These are phyloP conservation scores for Syncerus caffer DNA, from an alignment of 2,797 vertebrate species.

Conservation along the genomic window DNA sequence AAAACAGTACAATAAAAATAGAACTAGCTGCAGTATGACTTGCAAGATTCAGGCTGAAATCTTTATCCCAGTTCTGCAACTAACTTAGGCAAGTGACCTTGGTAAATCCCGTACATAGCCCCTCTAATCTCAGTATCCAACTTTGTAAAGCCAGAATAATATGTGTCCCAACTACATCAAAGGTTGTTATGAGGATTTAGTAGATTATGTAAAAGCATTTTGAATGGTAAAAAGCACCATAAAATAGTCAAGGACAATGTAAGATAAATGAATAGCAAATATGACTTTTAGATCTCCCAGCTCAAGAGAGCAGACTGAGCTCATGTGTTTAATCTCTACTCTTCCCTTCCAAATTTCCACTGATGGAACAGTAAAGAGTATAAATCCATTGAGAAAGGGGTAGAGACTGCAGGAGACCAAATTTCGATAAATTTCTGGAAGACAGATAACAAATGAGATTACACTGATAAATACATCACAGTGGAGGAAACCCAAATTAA, in stretches of 20 bases:
- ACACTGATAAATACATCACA: not conserved
- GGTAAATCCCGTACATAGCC: not conserved
- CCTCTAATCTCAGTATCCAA: not conserved
- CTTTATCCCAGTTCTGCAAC: slow-evolving; percentile 5
- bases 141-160: slow-evolving; percentile 27
- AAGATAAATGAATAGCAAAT: slow-evolving; percentile 10
- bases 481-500: not conserved
- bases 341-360: not conserved
- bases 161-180: not conserved
- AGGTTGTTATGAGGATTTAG: slow-evolving; percentile 22
- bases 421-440: slow-evolving; percentile 30
- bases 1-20: slow-evolving; percentile 12
- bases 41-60: not conserved
- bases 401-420: not conserved
- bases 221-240: not conserved
- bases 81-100: not conserved
- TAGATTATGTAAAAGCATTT: not conserved
- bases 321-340: not conserved
- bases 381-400: not conserved
- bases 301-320: not conserved
- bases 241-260: not conserved
- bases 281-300: slow-evolving; percentile 1
- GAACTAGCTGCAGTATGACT: not conserved
- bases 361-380: not conserved
- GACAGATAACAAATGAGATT: not conserved